phyloP scores from a whole-genome alignment of 2,888 invertebrate species.

The Drosophila lacicola region DNA sequence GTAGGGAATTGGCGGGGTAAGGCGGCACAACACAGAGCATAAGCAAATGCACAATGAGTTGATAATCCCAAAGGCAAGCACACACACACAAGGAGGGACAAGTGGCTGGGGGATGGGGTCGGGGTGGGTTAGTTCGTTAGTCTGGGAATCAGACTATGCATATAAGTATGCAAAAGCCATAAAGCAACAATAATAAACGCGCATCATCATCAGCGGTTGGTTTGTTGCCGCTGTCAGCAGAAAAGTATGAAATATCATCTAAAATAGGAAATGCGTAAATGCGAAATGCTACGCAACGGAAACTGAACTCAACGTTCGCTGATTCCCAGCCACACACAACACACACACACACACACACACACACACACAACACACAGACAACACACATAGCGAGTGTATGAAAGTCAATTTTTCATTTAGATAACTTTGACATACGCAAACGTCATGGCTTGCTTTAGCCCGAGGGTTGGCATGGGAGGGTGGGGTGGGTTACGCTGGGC shows the following conservation, averaged over 20 bases:
- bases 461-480: constrained; percentile 15
- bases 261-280: constrained; percentile 80
- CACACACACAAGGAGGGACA: constrained; percentile 16
- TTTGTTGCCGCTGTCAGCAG: constrained; percentile 67
- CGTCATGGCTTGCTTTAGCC: constrained; percentile 62
- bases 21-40: constrained; percentile 25
- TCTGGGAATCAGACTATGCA: constrained; percentile 38
- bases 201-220: constrained; percentile 74
- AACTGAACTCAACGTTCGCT: constrained; percentile 65
- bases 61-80: constrained; percentile 76
- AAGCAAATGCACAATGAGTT: constrained; percentile 72
- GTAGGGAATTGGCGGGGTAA: background rate
- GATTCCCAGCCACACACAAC: constrained; percentile 47
- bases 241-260: constrained; percentile 80
- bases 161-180: constrained; percentile 72
- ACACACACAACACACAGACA: constrained; percentile 9
- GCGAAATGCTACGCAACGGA: constrained; percentile 78
- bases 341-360: constrained; percentile 14
- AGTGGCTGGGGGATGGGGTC: background rate
- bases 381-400: constrained; percentile 51
- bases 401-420: constrained; percentile 80
- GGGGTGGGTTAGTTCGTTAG: constrained; percentile 14
- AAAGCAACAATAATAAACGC: constrained; percentile 79
- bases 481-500: constrained; percentile 16
- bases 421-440: constrained; percentile 80